Base-by-base conservation (phyloP, 2,888 invertebrate genomes). In the Acanthoscelides obtectus region DNA sequence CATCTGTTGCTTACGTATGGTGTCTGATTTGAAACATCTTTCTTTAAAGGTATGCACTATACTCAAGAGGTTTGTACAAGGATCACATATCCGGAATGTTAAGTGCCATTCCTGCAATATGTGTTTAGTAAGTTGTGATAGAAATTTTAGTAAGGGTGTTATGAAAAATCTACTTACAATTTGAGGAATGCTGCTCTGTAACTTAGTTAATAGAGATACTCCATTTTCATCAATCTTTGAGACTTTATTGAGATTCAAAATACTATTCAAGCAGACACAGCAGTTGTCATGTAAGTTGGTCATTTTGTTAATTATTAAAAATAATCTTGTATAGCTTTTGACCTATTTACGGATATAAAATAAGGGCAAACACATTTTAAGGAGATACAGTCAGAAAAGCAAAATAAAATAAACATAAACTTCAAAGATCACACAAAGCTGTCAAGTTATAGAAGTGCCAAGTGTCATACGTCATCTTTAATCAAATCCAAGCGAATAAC, bases 11-110 rank as follows among this genome's bases (percentile, higher is more conserved):
- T 73, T 77, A 66, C 78, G 74, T 64, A 74, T 69, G 8, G 67
- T 64, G 64, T 79, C 76, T 19, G 79, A 79, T 69, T 76, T 78
- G 20, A 79, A 69, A 72, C 79, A 79, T 12, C 77, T 78, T 69
- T 79, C 77, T 66, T 77, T 73, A 70, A 79, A 79, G 22, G 73
- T 75, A 66, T 79, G 72, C 1, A 77, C 76, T 69, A 77, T 77
- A 69, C 74, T 76, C 22, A 79, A 72, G 20, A 79, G 73, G 69
- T 79, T 77, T 21, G 72, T 75, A 74, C 79, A 79, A 22, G 76
- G 73, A 25, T 77, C 75, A 71, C 79, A 79, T 63, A 79, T 79
- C 64, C 72, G 71, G 68, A 75, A 78, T 21, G 73, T 71, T 19
- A 20, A 22, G 45, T 68, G 67, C 79, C 79, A 79, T 70, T 75